Evolutionary conservation across 1,140 invertebrate species (phyloP).

Genomic region (Metaphire vulgaris): DNA sequence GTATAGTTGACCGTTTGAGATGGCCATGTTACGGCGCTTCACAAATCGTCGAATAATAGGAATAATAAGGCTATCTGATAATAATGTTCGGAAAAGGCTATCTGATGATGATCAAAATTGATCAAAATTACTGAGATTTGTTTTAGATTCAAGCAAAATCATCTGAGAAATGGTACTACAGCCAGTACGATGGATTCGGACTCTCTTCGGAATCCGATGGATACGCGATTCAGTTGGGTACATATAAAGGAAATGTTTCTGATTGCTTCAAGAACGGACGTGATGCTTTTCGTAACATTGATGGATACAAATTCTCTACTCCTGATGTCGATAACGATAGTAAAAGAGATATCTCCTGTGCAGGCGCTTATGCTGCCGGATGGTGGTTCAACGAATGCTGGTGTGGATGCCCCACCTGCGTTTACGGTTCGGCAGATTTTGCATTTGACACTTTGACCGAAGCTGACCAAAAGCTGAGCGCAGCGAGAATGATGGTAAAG

Average conservation of each 20-base stretch:
- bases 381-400: background rate
- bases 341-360: background rate
- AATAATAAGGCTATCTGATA: too few relatives aligned
- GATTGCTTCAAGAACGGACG: background rate
- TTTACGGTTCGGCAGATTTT: background rate
- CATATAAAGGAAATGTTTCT: background rate
- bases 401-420: background rate
- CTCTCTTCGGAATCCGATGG: background rate
- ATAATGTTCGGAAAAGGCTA: too few relatives aligned
- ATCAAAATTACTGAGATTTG: too few relatives aligned
- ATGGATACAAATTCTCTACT: background rate
- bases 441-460: background rate
- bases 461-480: background rate
- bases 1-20: too few relatives aligned
- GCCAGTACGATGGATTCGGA: background rate
- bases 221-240: background rate
- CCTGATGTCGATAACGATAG: background rate
- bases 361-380: background rate
- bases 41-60: too few relatives aligned
- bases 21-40: too few relatives aligned
- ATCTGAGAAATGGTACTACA: background rate
- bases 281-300: background rate
- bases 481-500: background rate
- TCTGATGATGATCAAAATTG: too few relatives aligned
- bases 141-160: background rate